These are phyloP conservation scores for Arenaria interpres DNA, from an alignment of 2,113 vertebrate genomes.

Conservation along the genomic window DNA sequence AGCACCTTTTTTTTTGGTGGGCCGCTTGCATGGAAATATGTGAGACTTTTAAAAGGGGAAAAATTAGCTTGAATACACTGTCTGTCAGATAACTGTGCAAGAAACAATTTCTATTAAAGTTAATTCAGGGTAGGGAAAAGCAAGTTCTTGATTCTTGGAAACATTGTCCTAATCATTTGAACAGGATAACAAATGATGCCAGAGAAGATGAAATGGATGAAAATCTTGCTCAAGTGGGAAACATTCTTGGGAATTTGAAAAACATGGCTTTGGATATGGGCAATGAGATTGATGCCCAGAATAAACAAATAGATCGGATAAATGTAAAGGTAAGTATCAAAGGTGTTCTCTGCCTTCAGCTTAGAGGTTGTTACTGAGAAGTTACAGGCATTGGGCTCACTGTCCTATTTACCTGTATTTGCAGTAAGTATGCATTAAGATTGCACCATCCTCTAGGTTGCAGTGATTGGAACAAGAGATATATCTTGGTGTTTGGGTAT, in stretches of 20 bases:
- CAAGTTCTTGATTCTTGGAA: background rate
- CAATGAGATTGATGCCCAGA: slow-evolving; percentile 91
- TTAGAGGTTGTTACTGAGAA: background rate
- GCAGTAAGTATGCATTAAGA: background rate
- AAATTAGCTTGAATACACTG: background rate
- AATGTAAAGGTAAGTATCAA: slow-evolving; percentile 81
- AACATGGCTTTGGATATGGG: slow-evolving; percentile 94
- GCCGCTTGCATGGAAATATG: background rate
- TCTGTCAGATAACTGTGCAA: background rate
- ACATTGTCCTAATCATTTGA: background rate
- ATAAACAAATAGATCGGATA: slow-evolving; percentile 87
- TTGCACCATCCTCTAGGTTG: background rate
- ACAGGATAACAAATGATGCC: slow-evolving; percentile 92
- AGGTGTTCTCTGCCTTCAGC: background rate
- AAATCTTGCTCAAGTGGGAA: slow-evolving; percentile 89
- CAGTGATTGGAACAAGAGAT: background rate
- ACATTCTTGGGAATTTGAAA: slow-evolving; percentile 91
- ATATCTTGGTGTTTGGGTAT: background rate
- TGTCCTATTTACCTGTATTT: background rate
- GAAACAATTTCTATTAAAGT: background rate
- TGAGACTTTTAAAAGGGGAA: background rate
- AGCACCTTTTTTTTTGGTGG: background rate
- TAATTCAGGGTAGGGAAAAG: background rate
- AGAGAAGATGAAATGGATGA: slow-evolving; percentile 99
- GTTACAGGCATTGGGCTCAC: background rate